Evolutionary conservation across 2,797 vertebrate genomes (phyloP).

Genomic region (Erpetoichthys calabaricus): DNA sequence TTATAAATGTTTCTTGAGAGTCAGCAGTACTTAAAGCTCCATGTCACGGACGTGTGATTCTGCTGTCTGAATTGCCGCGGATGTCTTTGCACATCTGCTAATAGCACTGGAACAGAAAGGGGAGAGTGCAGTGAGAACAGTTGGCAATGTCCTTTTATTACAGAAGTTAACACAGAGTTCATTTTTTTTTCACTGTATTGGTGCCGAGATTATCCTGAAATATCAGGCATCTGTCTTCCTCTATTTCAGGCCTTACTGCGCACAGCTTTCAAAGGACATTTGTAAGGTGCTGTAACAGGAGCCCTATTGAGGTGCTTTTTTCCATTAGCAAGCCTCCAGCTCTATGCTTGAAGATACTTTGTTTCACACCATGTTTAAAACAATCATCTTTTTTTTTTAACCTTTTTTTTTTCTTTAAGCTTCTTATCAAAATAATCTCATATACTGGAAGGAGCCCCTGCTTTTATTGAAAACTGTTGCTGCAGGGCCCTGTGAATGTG

Average conservation of each 20-base stretch:
- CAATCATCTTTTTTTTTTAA: neutral
- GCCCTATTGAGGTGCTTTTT: conserved; percentile 19
- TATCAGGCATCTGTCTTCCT: conserved; percentile 24
- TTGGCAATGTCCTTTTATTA: conserved; percentile 19
- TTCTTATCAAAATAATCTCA: too few relatives aligned
- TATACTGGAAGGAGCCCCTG: too few relatives aligned
- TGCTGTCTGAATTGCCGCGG: too few relatives aligned
- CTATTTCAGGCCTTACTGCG: conserved; percentile 29
- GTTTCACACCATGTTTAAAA: conserved; percentile 22
- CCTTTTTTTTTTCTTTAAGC: neutral
- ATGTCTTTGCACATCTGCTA: too few relatives aligned
- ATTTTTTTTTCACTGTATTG: conserved; percentile 12
- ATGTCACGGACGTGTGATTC: too few relatives aligned
- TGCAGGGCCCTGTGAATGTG: too few relatives aligned
- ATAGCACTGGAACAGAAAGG: conserved; percentile 1
- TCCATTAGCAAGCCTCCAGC: conserved; percentile 22
- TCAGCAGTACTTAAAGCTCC: too few relatives aligned
- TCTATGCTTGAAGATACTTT: conserved; percentile 16
- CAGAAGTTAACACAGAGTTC: conserved; percentile 17
- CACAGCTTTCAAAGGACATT: conserved; percentile 24
- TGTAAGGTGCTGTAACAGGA: conserved; percentile 21
- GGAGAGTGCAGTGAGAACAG: neutral
- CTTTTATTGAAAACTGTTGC: too few relatives aligned
- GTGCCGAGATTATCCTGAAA: conserved; percentile 25
- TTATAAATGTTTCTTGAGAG: too few relatives aligned